These are phyloP conservation scores for Troilus luridus DNA, from an alignment of 2,888 invertebrate genomes.

Conservation along the genomic window DNA sequence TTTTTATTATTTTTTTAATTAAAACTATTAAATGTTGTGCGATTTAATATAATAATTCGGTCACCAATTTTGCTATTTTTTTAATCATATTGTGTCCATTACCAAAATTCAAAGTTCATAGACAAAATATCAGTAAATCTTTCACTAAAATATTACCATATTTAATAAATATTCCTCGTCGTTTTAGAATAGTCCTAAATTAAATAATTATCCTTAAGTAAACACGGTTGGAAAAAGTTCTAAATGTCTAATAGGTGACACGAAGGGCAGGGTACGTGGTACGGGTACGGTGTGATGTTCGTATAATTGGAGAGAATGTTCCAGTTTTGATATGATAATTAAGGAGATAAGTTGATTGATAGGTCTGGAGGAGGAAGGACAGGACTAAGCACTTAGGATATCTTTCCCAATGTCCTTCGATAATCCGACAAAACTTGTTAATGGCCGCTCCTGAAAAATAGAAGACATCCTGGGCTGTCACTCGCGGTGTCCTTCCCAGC, in stretches of 20 bases:
- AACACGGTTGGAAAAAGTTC: too few relatives aligned
- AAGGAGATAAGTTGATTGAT: constrained; percentile 44
- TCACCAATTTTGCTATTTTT: too few relatives aligned
- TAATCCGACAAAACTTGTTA: constrained; percentile 50
- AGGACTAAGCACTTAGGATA: constrained; percentile 31
- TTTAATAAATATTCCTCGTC: too few relatives aligned
- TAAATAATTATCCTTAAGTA: too few relatives aligned
- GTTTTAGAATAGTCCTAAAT: too few relatives aligned
- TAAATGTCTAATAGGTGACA: background rate
- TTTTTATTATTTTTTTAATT: too few relatives aligned
- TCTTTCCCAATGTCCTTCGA: constrained; percentile 1
- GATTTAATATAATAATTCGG: too few relatives aligned
- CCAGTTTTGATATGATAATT: constrained; percentile 50
- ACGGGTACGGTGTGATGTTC: constrained; percentile 8
- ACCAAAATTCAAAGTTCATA: too few relatives aligned
- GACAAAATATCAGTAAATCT: too few relatives aligned
- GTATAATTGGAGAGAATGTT: constrained; percentile 43
- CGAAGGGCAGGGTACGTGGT: background rate
- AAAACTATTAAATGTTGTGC: too few relatives aligned
- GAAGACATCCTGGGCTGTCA: constrained; percentile 37
- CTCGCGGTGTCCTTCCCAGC: constrained; percentile 7
- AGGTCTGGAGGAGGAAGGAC: background rate
- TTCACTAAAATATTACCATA: too few relatives aligned
- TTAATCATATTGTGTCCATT: too few relatives aligned
- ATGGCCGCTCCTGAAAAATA: constrained; percentile 48